Evolutionary conservation across 2,113 vertebrate species (phyloP), one percentile per base, ranked within the genome.

Genomic region (Eleginops maclovinus): DNA sequence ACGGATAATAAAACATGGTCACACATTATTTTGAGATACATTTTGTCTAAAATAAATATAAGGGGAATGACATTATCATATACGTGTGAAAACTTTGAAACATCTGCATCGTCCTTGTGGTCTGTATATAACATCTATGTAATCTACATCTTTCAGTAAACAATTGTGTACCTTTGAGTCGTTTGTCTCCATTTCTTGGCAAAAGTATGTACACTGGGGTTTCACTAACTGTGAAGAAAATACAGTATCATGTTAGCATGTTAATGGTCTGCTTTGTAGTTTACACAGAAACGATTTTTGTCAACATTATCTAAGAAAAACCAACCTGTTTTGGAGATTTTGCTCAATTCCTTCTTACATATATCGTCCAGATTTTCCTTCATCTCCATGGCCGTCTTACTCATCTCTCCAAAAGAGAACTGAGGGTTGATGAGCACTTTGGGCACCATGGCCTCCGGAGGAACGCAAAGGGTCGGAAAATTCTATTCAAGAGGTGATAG

Each of bases 381-480:
- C 90, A 95, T 95, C 59, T 92, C 91, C 17, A 82, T 84, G 62
- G 92, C 92, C 0, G 89, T 92, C 84, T 93, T 95, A 73, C 93
- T 93, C 66, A 95, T 92, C 44, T 94, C 94, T 11, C 91, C 86
- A 54, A 95, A 95, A 41, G 95, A 94, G 70, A 95, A 95, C 88
- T 95, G 94, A 51, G 93, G 94, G 82, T 95, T 95, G 74, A 95
- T 93, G 51, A 94, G 88, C 26, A 95, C 95, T 82, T 95, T 95
- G 54, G 95, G 95, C 14, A 95, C 94, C 93, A 93, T 93, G 76
- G 94, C 83, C 67, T 95, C 94, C 26, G 94, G 94, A 69, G 94
- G 82, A 19, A 94, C 83, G 17, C 89, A 94, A 47, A 95, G 74
- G 11, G 91, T 90, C 0, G 93, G 94, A 40, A 95, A 95, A 81